Base-by-base conservation (phyloP, 2,113 vertebrate species). In the Hippocampus comes region DNA sequence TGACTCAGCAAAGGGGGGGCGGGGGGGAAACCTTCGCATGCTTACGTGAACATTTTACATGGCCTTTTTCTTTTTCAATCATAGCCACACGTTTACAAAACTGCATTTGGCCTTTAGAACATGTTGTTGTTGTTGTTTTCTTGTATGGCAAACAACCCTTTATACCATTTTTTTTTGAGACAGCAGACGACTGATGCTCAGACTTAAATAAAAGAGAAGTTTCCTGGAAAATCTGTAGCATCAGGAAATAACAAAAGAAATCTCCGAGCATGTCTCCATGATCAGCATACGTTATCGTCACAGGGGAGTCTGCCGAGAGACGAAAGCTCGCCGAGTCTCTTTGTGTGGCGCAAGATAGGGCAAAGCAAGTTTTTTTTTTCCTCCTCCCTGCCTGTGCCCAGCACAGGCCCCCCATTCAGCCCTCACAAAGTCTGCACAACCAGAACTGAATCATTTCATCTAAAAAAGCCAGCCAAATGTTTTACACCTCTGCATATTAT, bases 401-500 rank as follows among this genome's bases (percentile, higher is more conserved):
- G 68, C 75, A 73, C 76, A 80, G 78, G 69, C 73, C 84, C 82
- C 82, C 74, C 81, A 85, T 80, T 86, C 79, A 77, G 82, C 72
- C 82, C 57, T 82, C 66, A 76, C 85, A 73, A 89, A 88, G 68
- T 78, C 87, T 75, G 78, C 82, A 78, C 78, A 82, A 79, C 71
- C 82, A 72, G 75, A 72, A 77, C 77, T 76, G 79, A 91, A 91
- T 90, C 85, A 82, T 76, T 89, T 84, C 84, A 92, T 92, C 91
- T 90, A 86, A 92, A 91, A 91, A 90, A 92, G 83, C 74, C 74
- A 79, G 78, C 84, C 75, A 88, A 92, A 93, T 92, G 90, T 92
- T 91, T 90, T 89, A 92, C 89, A 90, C 90, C 87, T 89, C 84
- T 79, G 82, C 86, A 86, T 90, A 91, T 90, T 90, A 89, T 84